A percentile compares a stretch with the other conserved stretches of the same genome.
Conservation (phyloP, 2,113 vertebrate species). For the Cnemophilus loriae region DNA sequence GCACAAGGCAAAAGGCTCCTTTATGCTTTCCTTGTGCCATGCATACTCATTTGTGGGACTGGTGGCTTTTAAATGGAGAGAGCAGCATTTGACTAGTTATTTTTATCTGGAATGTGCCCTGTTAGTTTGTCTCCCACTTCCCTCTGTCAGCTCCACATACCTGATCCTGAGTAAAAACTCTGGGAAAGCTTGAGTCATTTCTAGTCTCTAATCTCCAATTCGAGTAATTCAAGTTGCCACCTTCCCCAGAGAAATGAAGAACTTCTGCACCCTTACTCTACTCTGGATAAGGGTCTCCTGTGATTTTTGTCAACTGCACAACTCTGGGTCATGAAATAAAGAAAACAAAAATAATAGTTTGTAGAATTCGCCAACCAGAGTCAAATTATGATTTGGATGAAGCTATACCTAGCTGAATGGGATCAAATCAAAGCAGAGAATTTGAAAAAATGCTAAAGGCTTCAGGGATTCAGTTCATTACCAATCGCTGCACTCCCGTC, state of each 20-base stretch:
- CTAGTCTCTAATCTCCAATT: neutral
- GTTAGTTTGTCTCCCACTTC: neutral
- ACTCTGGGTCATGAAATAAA: neutral
- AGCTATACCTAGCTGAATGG: constrained; percentile 15
- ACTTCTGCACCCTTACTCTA: neutral
- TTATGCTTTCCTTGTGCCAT: neutral
- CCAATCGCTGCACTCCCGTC: neutral
- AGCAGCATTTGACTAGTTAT: neutral
- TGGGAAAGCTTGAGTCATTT: neutral
- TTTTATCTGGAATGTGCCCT: constrained; percentile 10
- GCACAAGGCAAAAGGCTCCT: neutral
- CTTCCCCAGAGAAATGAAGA: neutral
- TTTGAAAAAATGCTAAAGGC: neutral
- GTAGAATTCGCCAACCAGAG: neutral
- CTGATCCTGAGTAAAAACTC: neutral
- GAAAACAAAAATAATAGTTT: neutral
- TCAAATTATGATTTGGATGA: constrained; percentile 33
- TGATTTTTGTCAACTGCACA: neutral
- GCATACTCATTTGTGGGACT: constrained; percentile 2
- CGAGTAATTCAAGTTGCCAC: neutral
- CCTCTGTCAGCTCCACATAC: neutral
- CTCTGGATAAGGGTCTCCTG: neutral
- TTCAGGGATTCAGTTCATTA: neutral
- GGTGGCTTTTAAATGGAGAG: neutral
- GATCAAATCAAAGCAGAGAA: constrained; percentile 19